These are phyloP conservation scores for Varanus komodoensis DNA, from an alignment of 2,113 vertebrate species.

Conservation along the genomic window DNA sequence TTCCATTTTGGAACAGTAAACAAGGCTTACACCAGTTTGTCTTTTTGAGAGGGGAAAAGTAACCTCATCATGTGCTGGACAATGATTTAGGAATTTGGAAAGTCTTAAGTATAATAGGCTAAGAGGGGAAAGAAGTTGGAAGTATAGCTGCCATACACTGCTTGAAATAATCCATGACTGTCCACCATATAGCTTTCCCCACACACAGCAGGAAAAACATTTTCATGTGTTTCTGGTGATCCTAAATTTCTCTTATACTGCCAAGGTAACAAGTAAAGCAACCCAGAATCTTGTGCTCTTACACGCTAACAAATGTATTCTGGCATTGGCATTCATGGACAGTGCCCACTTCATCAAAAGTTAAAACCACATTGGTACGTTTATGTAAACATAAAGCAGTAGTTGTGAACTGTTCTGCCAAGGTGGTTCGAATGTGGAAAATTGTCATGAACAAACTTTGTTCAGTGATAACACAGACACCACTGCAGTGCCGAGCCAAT, in stretches of 20 bases:
- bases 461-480: no score
- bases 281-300: no score
- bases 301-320: no score
- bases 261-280: background rate
- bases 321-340: no score
- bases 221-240: background rate
- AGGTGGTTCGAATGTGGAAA: no score
- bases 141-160: slow-evolving; percentile 48
- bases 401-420: no score
- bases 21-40: slow-evolving; percentile 20
- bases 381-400: no score
- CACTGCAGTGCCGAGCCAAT: no score
- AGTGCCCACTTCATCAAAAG: no score
- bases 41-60: slow-evolving; percentile 2
- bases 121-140: slow-evolving; percentile 51
- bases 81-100: slow-evolving; percentile 52
- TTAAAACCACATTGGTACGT: no score
- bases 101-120: slow-evolving; percentile 45
- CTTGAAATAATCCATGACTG: slow-evolving; percentile 39
- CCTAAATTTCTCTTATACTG: background rate
- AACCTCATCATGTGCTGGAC: slow-evolving; percentile 32
- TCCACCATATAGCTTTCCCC: background rate
- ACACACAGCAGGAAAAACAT: background rate
- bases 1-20: slow-evolving; percentile 45
- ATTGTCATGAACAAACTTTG: no score